Percentiles rank a stretch among this genome's conserved stretches.
phyloP scores from a whole-genome alignment of 1,140 invertebrate genomes.

The Trachymyrmex septentrionalis region DNA sequence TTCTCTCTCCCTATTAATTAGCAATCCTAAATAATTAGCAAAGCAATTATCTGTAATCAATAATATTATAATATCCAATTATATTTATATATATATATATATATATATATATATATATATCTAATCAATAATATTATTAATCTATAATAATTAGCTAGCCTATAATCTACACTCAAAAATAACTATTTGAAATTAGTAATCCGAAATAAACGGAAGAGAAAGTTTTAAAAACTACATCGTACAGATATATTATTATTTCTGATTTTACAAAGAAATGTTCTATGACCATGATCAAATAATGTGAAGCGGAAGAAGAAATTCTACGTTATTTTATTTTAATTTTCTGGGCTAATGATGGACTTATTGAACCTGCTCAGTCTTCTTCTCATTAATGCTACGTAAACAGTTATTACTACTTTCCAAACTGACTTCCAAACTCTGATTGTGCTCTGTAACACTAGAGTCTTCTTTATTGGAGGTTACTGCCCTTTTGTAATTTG shows the following conservation, averaged over 20 bases:
- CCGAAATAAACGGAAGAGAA: background rate
- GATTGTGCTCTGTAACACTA: too few species aligned
- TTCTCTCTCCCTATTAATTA: constrained; percentile 17
- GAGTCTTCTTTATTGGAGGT: too few species aligned
- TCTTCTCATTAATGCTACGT: too few species aligned
- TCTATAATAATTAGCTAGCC: constrained; percentile 6
- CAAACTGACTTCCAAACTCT: too few species aligned
- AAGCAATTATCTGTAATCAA: constrained; percentile 31
- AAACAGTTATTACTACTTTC: too few species aligned
- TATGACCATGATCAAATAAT: background rate
- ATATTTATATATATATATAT: background rate
- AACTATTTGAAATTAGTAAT: background rate
- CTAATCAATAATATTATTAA: constrained; percentile 21
- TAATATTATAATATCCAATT: constrained; percentile 28
- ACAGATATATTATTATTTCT: background rate
- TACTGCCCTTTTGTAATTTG: too few species aligned
- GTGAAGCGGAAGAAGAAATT: background rate
- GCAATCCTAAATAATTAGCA: constrained; percentile 16
- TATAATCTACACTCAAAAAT: constrained; percentile 13
- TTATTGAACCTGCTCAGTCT: too few species aligned
- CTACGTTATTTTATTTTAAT: background rate
- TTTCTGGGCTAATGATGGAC: too few species aligned
- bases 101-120: too few species aligned
- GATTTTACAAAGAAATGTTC: background rate
- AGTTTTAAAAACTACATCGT: background rate